Base-by-base conservation (phyloP, 2,113 vertebrate species). In the Hylia prasina region DNA sequence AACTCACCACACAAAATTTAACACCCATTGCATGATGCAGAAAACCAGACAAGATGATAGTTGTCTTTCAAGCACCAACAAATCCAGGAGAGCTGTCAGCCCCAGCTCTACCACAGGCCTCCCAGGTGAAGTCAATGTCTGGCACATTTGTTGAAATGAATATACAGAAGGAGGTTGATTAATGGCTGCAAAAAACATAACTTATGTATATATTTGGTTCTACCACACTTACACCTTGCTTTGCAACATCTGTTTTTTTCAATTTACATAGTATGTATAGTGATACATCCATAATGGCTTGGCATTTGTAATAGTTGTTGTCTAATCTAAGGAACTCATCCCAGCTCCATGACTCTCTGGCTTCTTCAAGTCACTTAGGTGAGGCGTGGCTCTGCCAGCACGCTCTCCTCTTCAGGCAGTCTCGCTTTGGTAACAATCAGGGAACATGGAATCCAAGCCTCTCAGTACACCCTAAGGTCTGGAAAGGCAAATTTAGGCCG, bases 391-490 rank as follows among this genome's bases (percentile, higher is more conserved):
- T 68, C 51, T 61, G 57, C 7, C 82, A 79, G 48, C 3, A 7
- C 4, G 37, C 40, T 65, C 31, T 68, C 15, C 33, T 45, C 60
- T 78, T 84, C 65, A 56, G 33, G 60, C 16, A 11, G 16, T 27
- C 1, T 1, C 5, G 1, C 37, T 63, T 30, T 0, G 0, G 9
- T 42, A 82, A 66, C 60, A 61, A 33, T 6, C 25, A 7, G 33
- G 24, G 44, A 84, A 68, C 1, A 0, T 1, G 3, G 22, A 50
- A 7, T 15, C 48, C 58, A 56, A 69, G 71, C 16, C 33, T 40
- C 45, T 37, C 44, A 31, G 18, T 25, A 71, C 17, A 15, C 40
- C 17, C 23, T 17, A 22, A 37, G 28, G 27, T 69, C 58, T 83
- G 75, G 21, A 92, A 93, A 86, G 16, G 14, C 23, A 61, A 45